phyloP scores from a whole-genome alignment of 2,888 invertebrate genomes.

The Netelia virgata region DNA sequence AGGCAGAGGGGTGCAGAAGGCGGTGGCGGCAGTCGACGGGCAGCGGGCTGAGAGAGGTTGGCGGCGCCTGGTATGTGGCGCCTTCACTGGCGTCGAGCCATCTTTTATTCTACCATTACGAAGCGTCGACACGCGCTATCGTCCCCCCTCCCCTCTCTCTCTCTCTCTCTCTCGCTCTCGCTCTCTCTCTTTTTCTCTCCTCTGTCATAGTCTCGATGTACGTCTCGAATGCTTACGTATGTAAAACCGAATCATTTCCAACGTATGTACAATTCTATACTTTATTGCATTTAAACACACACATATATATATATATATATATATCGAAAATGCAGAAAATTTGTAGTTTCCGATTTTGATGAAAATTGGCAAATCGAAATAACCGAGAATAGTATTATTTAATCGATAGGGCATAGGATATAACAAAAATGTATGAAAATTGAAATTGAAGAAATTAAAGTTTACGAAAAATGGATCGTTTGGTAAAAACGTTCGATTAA shows the following conservation, averaged over 20 bases:
- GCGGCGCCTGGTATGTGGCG: conserved; percentile 84
- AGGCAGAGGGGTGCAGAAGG: conserved; percentile 31
- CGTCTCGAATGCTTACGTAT: conserved; percentile 47
- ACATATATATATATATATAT: neutral
- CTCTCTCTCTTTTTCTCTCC: conserved; percentile 31
- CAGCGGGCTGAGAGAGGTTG: conserved; percentile 75
- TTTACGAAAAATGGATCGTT: too few species aligned
- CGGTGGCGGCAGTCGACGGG: conserved; percentile 45
- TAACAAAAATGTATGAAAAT: too few species aligned
- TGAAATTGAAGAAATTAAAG: too few species aligned
- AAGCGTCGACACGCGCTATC: conserved; percentile 80
- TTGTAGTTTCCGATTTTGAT: too few species aligned
- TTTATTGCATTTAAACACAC: neutral
- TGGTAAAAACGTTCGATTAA: too few species aligned
- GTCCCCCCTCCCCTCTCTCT: conserved; percentile 58
- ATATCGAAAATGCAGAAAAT: neutral
- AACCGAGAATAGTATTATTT: too few species aligned
- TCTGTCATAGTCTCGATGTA: conserved; percentile 33
- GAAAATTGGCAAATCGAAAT: too few species aligned
- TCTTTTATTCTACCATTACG: conserved; percentile 82
- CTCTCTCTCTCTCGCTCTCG: conserved; percentile 48
- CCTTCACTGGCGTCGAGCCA: conserved; percentile 83
- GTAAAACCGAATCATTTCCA: neutral
- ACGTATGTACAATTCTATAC: neutral
- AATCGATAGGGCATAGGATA: too few species aligned